Percentiles rank a stretch among this genome's conserved stretches.
These are phyloP conservation scores for Melanocharis versteri DNA, from an alignment of 2,113 vertebrate genomes.

Conservation along the genomic window DNA sequence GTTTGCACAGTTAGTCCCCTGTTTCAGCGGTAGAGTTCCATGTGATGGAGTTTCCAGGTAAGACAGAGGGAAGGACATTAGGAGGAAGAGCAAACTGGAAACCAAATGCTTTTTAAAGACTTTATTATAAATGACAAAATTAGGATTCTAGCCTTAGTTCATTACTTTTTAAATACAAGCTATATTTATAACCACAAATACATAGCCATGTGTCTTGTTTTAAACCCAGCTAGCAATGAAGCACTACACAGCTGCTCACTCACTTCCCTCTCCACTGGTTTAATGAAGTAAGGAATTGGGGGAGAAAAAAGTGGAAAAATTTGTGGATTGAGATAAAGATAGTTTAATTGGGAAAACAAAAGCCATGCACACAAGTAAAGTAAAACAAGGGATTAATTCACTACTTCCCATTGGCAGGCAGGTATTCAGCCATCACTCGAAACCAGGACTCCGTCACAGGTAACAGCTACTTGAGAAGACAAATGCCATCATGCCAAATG, in stretches of 20 bases:
- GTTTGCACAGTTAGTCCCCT: not conserved
- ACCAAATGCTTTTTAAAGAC: not conserved
- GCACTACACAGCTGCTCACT: not conserved
- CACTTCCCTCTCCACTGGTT: not conserved
- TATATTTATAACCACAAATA: not conserved
- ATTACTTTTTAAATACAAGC: not conserved
- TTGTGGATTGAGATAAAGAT: not conserved
- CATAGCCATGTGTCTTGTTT: not conserved
- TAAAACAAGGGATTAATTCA: not conserved
- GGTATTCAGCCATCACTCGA: not conserved
- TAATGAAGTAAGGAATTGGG: not conserved
- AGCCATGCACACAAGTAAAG: not conserved
- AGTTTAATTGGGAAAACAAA: not conserved
- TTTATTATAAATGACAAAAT: not conserved
- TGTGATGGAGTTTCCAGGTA: accelerated
- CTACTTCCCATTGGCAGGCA: not conserved
- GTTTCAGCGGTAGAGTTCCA: not conserved
- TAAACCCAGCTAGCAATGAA: not conserved
- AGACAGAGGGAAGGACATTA: not conserved
- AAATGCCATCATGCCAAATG: not conserved
- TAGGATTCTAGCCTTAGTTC: not conserved
- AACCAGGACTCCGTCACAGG: not conserved
- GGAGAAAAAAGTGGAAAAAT: not conserved
- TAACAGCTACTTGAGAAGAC: not conserved
- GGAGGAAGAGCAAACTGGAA: not conserved